Evolutionary conservation across 2,113 vertebrate genomes (phyloP), one percentile per base, ranked within the genome.

Genomic region (Brachyhypopomus gauderio): DNA sequence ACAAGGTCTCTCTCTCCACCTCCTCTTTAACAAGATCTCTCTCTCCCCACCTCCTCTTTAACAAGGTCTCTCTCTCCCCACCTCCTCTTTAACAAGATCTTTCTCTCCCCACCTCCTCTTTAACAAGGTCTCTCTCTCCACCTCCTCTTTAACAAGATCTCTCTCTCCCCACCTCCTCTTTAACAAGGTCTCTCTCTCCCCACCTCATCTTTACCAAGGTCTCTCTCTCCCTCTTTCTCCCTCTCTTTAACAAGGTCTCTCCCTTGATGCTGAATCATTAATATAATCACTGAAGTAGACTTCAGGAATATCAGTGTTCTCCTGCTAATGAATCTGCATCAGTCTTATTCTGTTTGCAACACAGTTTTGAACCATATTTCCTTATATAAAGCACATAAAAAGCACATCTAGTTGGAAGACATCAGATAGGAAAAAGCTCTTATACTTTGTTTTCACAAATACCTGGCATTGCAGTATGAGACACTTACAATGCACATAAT

Each of bases 181-280:
- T 4, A 30, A 30, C 30, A 30, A 5, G 23, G 23, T 73, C 22
- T 73, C 38, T 25, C 70, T 52, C 20, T 52, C 23, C 22, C 71
- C n/a, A n/a, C 12, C 45, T 4, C 17, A n/a, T n/a, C n/a, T n/a
- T n/a, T n/a, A n/a, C n/a, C n/a, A n/a, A n/a, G n/a, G n/a, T 41
- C 69, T 72, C 38, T 74, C 48, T 74, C 71, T 66, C 71, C 17
- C 72, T 74, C 48, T 74, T 48, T 74, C 48, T 27, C 45, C 27
- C 30, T 30, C 30, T 30, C 30, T 30, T 30, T 8, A 52, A 14
- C 45, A 52, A 2, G 27, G 17, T 59, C 17, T 59, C 72, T 38
- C 34, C 14, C 22, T 8, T 22, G 22, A 34, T 52, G 56, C 79
- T 67, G 71, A 81, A 64, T 75, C 79, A 80, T 75, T 55, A 34